These are phyloP conservation scores for Diplodus puntazzo DNA, from an alignment of 2,797 vertebrate genomes.

Conservation along the genomic window DNA sequence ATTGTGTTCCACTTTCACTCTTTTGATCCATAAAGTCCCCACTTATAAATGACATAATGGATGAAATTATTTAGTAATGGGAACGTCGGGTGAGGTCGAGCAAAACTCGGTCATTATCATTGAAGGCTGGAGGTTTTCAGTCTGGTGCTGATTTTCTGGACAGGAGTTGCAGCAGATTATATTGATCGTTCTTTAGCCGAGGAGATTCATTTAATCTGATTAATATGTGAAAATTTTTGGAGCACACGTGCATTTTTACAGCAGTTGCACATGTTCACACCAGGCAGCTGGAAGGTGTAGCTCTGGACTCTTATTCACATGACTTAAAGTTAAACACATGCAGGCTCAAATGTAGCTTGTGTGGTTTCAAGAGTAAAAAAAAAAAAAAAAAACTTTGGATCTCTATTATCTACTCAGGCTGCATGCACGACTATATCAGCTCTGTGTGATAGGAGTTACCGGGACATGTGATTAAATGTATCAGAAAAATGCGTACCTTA, in stretches of 20 bases:
- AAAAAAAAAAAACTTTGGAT: background rate
- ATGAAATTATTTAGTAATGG: conserved; percentile 55
- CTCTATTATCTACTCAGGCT: background rate
- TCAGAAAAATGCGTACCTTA: background rate
- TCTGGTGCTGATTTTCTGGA: conserved; percentile 43
- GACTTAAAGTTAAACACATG: no score
- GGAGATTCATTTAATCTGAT: conserved; percentile 36
- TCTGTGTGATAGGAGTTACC: background rate
- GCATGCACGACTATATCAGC: background rate
- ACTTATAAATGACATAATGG: conserved; percentile 52
- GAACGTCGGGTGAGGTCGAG: conserved; percentile 57
- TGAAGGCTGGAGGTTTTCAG: conserved; percentile 26
- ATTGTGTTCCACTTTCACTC: conserved; percentile 60
- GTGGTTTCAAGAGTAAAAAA: background rate
- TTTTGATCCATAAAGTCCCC: conserved; percentile 54
- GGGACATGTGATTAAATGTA: background rate
- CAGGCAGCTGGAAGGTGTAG: conserved; percentile 5
- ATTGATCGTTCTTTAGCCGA: conserved; percentile 5
- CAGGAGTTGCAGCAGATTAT: conserved; percentile 43
- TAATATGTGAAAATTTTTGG: background rate
- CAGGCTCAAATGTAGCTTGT: no score
- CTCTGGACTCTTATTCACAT: background rate
- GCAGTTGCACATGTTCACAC: conserved; percentile 30
- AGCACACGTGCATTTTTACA: conserved; percentile 18
- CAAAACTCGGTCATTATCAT: conserved; percentile 45